Evolutionary conservation across 2,888 invertebrate species (phyloP).

Genomic region (Drosophila nr. perissopoda): DNA sequence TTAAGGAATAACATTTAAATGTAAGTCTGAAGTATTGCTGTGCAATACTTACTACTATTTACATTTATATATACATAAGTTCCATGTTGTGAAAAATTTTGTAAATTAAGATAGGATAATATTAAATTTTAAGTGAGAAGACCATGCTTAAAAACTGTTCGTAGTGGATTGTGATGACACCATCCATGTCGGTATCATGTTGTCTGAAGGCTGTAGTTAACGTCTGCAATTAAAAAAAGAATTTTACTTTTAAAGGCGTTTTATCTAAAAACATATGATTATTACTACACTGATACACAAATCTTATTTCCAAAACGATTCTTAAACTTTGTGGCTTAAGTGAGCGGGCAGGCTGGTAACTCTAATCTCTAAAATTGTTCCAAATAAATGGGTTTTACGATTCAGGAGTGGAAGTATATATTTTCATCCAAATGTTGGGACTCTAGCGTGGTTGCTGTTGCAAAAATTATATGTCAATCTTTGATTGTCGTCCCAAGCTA

Average conservation of each 20-base stretch:
- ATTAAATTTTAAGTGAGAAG: slow-evolving; percentile 90
- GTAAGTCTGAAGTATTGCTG: background rate
- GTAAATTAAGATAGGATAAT: background rate
- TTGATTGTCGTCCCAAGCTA: background rate
- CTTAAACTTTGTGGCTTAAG: background rate
- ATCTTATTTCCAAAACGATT: background rate
- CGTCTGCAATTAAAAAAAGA: slow-evolving; percentile 88
- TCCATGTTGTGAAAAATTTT: slow-evolving; percentile 1
- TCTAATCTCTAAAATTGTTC: background rate
- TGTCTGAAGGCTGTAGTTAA: slow-evolving; percentile 95
- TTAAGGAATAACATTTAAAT: slow-evolving; percentile 1
- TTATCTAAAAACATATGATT: background rate
- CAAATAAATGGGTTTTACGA: background rate
- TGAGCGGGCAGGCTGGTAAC: background rate
- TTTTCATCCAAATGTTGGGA: background rate
- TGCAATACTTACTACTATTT: slow-evolving; percentile 30
- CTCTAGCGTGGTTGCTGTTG: background rate
- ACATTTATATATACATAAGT: slow-evolving; percentile 27
- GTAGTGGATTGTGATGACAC: slow-evolving; percentile 96
- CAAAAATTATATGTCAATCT: background rate
- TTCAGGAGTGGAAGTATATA: background rate
- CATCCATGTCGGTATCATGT: slow-evolving; percentile 96
- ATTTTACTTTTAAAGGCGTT: background rate
- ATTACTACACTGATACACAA: background rate
- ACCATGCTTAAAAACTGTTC: slow-evolving; percentile 98